Conservation (phyloP, 2,888 invertebrate genomes). For the Eurytoma californica region DNA sequence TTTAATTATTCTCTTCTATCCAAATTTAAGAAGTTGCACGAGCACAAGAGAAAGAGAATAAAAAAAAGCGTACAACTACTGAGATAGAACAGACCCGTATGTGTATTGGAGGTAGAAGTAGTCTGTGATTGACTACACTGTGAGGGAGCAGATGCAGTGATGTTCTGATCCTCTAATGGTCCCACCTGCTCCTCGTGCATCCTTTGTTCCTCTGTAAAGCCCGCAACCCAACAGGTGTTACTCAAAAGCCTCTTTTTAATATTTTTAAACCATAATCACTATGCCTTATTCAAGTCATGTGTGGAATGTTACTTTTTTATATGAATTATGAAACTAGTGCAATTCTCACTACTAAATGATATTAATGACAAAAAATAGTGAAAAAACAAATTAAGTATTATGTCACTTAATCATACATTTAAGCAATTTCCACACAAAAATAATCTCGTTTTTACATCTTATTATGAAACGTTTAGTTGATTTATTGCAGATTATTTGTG, state of each 20-base stretch:
- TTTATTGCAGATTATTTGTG: constrained; percentile 51
- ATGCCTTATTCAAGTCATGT: constrained; percentile 7
- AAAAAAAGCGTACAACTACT: constrained; percentile 69
- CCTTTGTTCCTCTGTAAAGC: constrained; percentile 74
- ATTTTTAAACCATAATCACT: constrained; percentile 42
- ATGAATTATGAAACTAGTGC: constrained; percentile 37
- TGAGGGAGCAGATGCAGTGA: constrained; percentile 70
- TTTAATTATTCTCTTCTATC: constrained; percentile 45
- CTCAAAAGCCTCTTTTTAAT: constrained; percentile 52
- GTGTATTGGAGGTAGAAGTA: constrained; percentile 73
- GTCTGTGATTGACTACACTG: constrained; percentile 73
- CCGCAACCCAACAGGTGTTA: constrained; percentile 70
- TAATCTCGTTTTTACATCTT: constrained; percentile 49
- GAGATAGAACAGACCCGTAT: constrained; percentile 74
- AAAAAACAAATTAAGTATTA: constrained; percentile 44
- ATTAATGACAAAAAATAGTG: constrained; percentile 26
- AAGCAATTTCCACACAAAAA: constrained; percentile 48
- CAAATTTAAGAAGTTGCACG: constrained; percentile 50
- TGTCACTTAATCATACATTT: constrained; percentile 38
- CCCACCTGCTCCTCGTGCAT: constrained; percentile 72
- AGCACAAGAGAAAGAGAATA: constrained; percentile 58
- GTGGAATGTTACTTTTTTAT: constrained; percentile 32
- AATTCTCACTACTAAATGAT: constrained; percentile 37
- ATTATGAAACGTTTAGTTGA: constrained; percentile 46
- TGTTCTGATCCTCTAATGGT: constrained; percentile 70